phyloP scores from a whole-genome alignment of 2,888 invertebrate species.

The Eilema depressum region DNA sequence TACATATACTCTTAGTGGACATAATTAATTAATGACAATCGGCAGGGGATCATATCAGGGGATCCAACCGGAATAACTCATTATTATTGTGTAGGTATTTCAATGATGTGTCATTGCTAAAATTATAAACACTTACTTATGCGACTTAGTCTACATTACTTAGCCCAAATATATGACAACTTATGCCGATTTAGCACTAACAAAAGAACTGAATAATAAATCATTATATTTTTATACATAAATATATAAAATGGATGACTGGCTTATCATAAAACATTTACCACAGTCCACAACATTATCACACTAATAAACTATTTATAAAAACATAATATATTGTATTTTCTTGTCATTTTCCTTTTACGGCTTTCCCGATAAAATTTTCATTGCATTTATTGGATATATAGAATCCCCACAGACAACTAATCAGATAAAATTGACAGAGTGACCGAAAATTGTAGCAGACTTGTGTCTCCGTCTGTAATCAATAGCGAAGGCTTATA shows the following conservation, averaged over 20 bases:
- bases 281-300: neutral
- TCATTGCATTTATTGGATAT: conserved; percentile 38
- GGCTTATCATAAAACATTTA: neutral
- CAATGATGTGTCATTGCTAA: no score
- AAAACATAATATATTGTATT: neutral
- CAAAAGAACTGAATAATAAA: neutral
- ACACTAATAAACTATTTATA: neutral
- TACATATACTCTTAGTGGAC: no score
- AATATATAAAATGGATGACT: neutral
- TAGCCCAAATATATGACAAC: no score
- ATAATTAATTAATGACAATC: no score
- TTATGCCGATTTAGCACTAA: no score
- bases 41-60: no score
- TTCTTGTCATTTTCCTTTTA: neutral
- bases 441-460: conserved; percentile 58
- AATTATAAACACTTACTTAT: no score
- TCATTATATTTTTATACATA: neutral
- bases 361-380: conserved; percentile 35
- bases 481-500: conserved; percentile 56
- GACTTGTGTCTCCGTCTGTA: conserved; percentile 52
- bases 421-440: conserved; percentile 64
- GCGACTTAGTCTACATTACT: no score
- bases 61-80: no score
- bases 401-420: conserved; percentile 52
- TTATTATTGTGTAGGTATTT: no score